Percentiles rank a stretch among this genome's conserved stretches.
phyloP scores from a whole-genome alignment of 2,888 invertebrate genomes.

The Drosophila cracens region DNA sequence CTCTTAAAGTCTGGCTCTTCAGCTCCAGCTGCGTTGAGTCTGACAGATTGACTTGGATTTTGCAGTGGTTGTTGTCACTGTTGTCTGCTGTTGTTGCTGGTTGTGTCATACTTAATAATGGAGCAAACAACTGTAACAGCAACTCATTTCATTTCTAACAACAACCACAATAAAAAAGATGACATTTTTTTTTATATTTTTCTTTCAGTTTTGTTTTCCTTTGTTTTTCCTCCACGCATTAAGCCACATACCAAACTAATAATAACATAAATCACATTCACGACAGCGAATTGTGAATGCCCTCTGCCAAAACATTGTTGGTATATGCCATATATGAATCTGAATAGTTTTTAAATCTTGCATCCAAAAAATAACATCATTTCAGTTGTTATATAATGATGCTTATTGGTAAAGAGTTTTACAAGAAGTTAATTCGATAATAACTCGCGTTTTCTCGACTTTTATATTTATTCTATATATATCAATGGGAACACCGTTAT shows the following conservation, averaged over 20 bases:
- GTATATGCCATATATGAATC: background rate
- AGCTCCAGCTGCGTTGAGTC: slow-evolving; percentile 46
- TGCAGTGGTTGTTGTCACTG: slow-evolving; percentile 14
- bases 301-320: background rate
- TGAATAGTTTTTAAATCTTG: background rate
- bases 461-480: background rate
- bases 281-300: slow-evolving; percentile 13
- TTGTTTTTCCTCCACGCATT: slow-evolving; percentile 17
- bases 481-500: background rate
- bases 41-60: slow-evolving; percentile 47
- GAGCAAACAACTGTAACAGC: slow-evolving; percentile 58
- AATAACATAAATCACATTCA: slow-evolving; percentile 13
- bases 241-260: slow-evolving; percentile 10
- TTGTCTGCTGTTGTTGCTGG: slow-evolving; percentile 20
- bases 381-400: background rate
- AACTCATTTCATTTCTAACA: slow-evolving; percentile 46
- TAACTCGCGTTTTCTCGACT: background rate
- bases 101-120: slow-evolving; percentile 65
- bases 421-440: background rate
- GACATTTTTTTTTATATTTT: slow-evolving; percentile 51
- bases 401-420: background rate
- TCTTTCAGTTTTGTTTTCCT: slow-evolving; percentile 23
- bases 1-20: slow-evolving; percentile 21
- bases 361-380: background rate
- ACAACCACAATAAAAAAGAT: slow-evolving; percentile 45